phyloP scores from a whole-genome alignment of 2,888 invertebrate species.

The Cerastoderma edule region DNA sequence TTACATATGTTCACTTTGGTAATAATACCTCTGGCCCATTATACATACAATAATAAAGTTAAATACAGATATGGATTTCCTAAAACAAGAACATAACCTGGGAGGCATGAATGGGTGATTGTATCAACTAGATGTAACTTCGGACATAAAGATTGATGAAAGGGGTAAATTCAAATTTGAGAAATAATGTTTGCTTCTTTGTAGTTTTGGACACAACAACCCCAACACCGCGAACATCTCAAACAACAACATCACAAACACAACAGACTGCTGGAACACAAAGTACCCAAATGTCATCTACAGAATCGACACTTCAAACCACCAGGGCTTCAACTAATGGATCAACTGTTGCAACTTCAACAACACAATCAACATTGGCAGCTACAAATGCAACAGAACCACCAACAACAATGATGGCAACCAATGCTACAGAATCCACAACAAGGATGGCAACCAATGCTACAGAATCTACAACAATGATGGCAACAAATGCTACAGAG shows the following conservation, averaged over 20 bases:
- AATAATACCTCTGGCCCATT: no score
- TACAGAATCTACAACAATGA: background rate
- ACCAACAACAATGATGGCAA: background rate
- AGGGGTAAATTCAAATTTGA: no score
- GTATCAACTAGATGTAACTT: no score
- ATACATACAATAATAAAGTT: no score
- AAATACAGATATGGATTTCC: no score
- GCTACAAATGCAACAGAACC: background rate
- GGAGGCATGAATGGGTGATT: no score
- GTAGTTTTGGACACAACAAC: no score
- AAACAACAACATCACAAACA: background rate
- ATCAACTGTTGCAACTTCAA: background rate
- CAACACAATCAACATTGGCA: background rate
- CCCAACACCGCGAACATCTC: background rate
- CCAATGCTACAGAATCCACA: background rate
- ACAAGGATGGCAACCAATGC: background rate
- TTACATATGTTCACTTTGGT: no score
- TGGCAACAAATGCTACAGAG: constrained; percentile 10
- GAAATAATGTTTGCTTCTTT: no score
- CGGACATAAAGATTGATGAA: no score
- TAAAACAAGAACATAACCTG: no score
- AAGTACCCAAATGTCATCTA: background rate
- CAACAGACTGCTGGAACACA: background rate
- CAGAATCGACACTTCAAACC: background rate
- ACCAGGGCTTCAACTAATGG: constrained; percentile 13